Evolutionary conservation across 2,797 vertebrate species (phyloP), one percentile per base, ranked within the genome.

Genomic region (Manis crassicaudata): DNA sequence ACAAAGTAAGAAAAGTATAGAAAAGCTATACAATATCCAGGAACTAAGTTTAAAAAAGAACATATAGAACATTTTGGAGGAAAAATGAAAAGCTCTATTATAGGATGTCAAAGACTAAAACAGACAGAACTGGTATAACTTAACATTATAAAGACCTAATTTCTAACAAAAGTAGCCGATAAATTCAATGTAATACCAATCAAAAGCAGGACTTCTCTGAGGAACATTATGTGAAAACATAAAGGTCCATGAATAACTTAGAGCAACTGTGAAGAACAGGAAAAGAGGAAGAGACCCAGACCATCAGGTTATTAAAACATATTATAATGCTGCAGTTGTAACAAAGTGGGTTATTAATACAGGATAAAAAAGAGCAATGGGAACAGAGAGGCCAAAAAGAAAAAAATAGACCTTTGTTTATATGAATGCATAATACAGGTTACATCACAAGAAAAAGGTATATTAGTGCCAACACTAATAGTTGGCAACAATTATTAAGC

Each of bases 41-140:
- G 60, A 68, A 68, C 62, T 62, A 60, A 75, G 21, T 81, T 96
- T 95, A 16, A 67, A 86, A 88, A 87, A 52, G 8, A 93, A 73
- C 35, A 1, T 75, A 12, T 54, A 75, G 29, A 32, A 73, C 5
- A 50, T 81, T 87, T 67, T 67, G 52, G 32, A 82, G 40, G 58
- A 60, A 92, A 75, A 92, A 27, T 23, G 3, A 37, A 92, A 92
- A 92, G 23, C 12, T 95, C 67, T 75, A 21, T 67, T n/a, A 13
- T 7, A 88, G 60, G 67, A 62, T 27, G 23, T 21, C 46, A 88
- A 92, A 80, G 65, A 80, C 46, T 46, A 46, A 56, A 50, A 68
- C 60, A 62, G 23, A 58, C 3, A 81, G 60, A 70, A 32, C 21
- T 89, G 62, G 43, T 29, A 89, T 35, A 54, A 88, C 16, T 67